These are phyloP conservation scores for Danio choprae DNA, from an alignment of 2,797 vertebrate species.

Conservation along the genomic window DNA sequence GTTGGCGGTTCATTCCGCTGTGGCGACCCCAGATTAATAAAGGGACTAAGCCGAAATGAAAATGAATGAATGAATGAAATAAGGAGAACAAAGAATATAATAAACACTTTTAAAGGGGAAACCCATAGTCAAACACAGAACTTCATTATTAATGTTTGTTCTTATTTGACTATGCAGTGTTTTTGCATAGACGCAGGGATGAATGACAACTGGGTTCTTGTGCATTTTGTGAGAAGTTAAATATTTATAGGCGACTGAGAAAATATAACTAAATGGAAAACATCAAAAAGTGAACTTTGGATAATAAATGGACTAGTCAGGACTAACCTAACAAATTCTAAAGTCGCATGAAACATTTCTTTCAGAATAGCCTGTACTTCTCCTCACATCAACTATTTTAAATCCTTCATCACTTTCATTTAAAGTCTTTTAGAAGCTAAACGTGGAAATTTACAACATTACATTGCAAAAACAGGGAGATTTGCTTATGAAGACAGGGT, in stretches of 20 bases:
- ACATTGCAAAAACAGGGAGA: conserved; percentile 14
- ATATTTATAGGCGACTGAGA: conserved; percentile 1
- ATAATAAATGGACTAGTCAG: not conserved
- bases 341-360: not conserved
- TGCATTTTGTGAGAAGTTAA: not conserved
- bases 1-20: too few species aligned
- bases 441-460: not conserved
- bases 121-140: not conserved
- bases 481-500: conserved; percentile 27
- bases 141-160: not conserved
- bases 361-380: not conserved
- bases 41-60: too few species aligned
- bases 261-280: not conserved
- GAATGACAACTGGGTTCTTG: not conserved
- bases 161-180: not conserved
- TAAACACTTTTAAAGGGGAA: not conserved
- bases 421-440: not conserved
- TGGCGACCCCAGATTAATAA: too few species aligned
- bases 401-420: not conserved
- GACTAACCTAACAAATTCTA: not conserved
- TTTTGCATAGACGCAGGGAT: conserved; percentile 13
- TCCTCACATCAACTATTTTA: not conserved
- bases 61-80: too few species aligned
- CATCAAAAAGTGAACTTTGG: not conserved
- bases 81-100: not conserved